Percentiles rank a stretch among this genome's conserved stretches.
Evolutionary conservation across 1,140 invertebrate species (phyloP).

Genomic region (Leptinotarsa undecemlineata): DNA sequence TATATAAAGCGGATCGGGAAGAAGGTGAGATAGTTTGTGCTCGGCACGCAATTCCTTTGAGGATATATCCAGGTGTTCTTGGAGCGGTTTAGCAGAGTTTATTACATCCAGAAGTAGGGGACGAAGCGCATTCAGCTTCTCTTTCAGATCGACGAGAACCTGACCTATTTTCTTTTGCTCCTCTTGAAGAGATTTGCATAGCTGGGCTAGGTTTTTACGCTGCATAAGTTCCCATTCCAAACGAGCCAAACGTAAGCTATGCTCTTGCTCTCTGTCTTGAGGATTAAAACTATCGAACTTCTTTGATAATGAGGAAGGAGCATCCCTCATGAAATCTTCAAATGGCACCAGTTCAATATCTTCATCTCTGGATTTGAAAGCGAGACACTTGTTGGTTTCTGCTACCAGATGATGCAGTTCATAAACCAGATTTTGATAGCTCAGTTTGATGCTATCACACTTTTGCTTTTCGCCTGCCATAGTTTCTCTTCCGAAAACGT

Average conservation of each 20-base stretch:
- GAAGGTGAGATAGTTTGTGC: constrained; percentile 72
- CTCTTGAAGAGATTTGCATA: constrained; percentile 75
- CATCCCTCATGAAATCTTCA: constrained; percentile 84
- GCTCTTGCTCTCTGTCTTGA: constrained; percentile 54
- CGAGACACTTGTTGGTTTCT: constrained; percentile 90
- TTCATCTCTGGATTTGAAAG: constrained; percentile 94
- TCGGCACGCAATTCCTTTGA: constrained; percentile 77
- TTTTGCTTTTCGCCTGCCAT: constrained; percentile 79
- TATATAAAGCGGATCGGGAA: constrained; percentile 85
- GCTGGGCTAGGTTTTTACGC: constrained; percentile 77
- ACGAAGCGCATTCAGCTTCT: constrained; percentile 77
- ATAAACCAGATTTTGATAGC: constrained; percentile 93
- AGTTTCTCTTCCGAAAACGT: constrained; percentile 79
- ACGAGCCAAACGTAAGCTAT: constrained; percentile 82
- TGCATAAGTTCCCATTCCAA: constrained; percentile 92
- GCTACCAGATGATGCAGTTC: constrained; percentile 92
- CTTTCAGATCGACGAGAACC: constrained; percentile 79
- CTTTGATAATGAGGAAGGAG: constrained; percentile 63
- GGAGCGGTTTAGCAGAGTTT: constrained; percentile 84
- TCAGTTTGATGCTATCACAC: constrained; percentile 87
- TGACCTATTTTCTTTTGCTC: constrained; percentile 69
- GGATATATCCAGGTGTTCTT: constrained; percentile 84
- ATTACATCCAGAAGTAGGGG: constrained; percentile 77
- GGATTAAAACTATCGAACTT: constrained; percentile 46
- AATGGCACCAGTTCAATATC: constrained; percentile 84